Conservation (phyloP, 2,797 vertebrate genomes). For the Bradypodion ventrale region DNA sequence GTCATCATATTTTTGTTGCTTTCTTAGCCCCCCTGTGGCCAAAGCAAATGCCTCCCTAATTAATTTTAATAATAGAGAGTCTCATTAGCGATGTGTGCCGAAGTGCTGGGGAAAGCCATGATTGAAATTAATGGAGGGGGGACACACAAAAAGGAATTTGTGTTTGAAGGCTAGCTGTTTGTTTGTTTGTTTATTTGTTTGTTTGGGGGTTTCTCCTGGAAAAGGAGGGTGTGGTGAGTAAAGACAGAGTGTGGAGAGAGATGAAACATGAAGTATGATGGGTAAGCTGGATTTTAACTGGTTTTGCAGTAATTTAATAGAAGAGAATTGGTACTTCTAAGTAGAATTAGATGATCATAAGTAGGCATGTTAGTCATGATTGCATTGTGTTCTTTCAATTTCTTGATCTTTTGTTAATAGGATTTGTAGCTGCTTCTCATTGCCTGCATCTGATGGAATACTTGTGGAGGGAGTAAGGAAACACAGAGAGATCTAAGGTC, state of each 20-base stretch:
- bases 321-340: neutral
- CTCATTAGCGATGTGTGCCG: slow-evolving; percentile 29
- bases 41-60: slow-evolving; percentile 60
- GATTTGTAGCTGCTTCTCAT: no score
- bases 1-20: slow-evolving; percentile 38
- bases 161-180: neutral
- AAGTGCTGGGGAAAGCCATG: slow-evolving; percentile 39
- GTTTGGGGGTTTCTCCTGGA: neutral
- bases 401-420: no score
- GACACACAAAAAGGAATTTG: neutral
- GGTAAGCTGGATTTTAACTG: neutral
- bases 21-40: slow-evolving; percentile 35
- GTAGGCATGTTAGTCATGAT: no score
- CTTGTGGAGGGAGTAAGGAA: no score
- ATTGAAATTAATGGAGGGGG: neutral
- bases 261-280: neutral
- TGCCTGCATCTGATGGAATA: no score
- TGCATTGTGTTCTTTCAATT: no score
- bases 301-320: no score
- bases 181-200: neutral
- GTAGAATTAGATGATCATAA: no score
- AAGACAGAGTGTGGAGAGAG: neutral
- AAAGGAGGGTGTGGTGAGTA: neutral
- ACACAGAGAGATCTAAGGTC: no score
- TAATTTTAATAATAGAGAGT: slow-evolving; percentile 60